phyloP scores from a whole-genome alignment of 2,888 invertebrate species.

The Synergus itoensis region DNA sequence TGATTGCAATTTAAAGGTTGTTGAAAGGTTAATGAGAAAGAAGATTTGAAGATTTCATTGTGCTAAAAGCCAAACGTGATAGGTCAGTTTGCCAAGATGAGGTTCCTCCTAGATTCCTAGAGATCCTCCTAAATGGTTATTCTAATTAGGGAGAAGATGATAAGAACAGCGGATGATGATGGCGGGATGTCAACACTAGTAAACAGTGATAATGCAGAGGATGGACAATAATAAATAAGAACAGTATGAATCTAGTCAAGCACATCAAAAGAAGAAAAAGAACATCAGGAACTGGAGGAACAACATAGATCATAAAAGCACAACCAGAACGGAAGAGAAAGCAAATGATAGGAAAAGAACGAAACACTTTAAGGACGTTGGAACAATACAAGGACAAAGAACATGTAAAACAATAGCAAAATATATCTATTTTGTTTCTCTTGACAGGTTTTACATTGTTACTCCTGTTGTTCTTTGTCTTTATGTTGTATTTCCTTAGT shows the following conservation, averaged over 20 bases:
- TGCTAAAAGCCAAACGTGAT: constrained; percentile 26
- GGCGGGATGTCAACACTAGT: too few species aligned
- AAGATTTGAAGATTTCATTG: not conserved
- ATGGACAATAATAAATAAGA: not conserved
- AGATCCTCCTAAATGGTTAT: too few species aligned
- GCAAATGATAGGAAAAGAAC: too few species aligned
- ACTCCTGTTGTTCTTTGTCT: too few species aligned
- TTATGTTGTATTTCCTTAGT: too few species aligned
- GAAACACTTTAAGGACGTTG: too few species aligned
- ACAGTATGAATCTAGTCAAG: not conserved
- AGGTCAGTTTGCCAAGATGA: constrained; percentile 23
- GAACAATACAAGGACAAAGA: too few species aligned
- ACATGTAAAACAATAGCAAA: too few species aligned
- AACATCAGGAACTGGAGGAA: not conserved
- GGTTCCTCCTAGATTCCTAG: not conserved
- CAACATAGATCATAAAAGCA: too few species aligned
- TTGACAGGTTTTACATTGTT: too few species aligned
- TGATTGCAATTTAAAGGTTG: not conserved
- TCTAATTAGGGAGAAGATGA: not conserved
- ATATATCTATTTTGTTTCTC: too few species aligned
- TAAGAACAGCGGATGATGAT: not conserved
- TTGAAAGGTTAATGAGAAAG: not conserved
- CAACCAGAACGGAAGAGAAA: too few species aligned
- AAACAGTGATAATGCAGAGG: not conserved
- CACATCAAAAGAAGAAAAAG: constrained; percentile 11